phyloP scores from a whole-genome alignment of 2,797 vertebrate genomes.

The Merluccius polli region DNA sequence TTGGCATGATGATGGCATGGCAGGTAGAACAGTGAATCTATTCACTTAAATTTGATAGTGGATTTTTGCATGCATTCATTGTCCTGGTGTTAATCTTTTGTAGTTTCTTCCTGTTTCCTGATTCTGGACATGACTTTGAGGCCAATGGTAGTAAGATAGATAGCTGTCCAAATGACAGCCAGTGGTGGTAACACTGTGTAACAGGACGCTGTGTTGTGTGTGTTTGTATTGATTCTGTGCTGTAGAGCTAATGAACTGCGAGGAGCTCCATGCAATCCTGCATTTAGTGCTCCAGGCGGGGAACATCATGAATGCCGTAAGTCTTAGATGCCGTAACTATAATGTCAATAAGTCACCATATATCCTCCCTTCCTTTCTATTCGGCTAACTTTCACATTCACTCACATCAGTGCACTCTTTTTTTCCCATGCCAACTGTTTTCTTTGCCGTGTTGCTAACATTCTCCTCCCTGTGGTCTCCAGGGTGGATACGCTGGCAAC shows the following conservation, averaged over 20 bases:
- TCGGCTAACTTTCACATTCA: background rate
- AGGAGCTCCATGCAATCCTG: slow-evolving; percentile 91
- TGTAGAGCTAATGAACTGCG: slow-evolving; percentile 90
- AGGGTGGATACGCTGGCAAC: slow-evolving; percentile 96
- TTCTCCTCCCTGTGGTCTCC: slow-evolving; percentile 27
- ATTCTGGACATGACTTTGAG: background rate
- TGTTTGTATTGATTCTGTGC: slow-evolving; percentile 35
- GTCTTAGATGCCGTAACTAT: slow-evolving; percentile 39
- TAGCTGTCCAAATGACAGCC: background rate
- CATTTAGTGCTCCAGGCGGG: slow-evolving; percentile 97
- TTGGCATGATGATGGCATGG: background rate
- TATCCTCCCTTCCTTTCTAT: slow-evolving; percentile 2
- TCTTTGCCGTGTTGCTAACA: background rate
- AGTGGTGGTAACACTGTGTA: slow-evolving; percentile 2
- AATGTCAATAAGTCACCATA: background rate
- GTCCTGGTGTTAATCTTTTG: background rate
- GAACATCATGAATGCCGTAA: slow-evolving; percentile 99
- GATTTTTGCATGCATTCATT: background rate
- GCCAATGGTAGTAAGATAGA: background rate
- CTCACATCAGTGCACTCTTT: background rate
- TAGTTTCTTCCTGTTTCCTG: background rate
- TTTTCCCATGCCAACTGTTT: background rate
- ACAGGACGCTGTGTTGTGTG: slow-evolving; percentile 5
- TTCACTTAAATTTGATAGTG: background rate
- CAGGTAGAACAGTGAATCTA: background rate